Evolutionary conservation across 2,888 invertebrate species (phyloP).

Genomic region (Eustalomyia histrio): DNA sequence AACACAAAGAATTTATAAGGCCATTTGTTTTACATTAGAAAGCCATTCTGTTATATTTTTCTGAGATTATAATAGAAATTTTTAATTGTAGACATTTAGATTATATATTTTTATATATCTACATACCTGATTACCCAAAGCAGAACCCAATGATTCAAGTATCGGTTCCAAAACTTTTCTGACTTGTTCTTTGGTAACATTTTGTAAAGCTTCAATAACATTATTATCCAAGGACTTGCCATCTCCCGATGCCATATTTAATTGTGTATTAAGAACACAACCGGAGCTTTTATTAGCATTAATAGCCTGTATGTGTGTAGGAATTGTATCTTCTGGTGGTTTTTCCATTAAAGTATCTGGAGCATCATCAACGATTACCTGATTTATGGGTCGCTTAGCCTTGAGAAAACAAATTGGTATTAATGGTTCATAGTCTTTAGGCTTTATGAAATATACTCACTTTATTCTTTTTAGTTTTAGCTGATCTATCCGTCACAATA

Average conservation of each 20-base stretch:
- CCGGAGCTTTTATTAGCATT: conserved; percentile 10
- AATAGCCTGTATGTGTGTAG: conserved; percentile 65
- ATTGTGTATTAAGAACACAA: background rate
- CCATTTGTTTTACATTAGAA: background rate
- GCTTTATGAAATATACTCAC: background rate
- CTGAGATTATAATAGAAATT: background rate
- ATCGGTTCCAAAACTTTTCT: conserved; percentile 73
- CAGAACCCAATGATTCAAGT: conserved; percentile 68
- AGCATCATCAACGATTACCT: background rate
- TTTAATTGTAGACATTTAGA: background rate
- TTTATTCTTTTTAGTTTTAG: background rate
- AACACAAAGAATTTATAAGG: background rate
- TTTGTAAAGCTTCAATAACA: conserved; percentile 72
- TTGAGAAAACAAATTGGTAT: background rate
- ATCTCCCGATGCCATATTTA: conserved; percentile 6
- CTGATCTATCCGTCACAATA: conserved; percentile 13
- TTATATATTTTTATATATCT: background rate
- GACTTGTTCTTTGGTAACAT: conserved; percentile 73
- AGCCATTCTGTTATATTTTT: background rate
- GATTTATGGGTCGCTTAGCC: conserved; percentile 15
- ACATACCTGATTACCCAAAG: conserved; percentile 66
- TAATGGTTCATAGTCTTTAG: no score
- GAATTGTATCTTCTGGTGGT: conserved; percentile 52
- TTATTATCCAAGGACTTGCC: conserved; percentile 64
- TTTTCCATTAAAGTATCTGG: conserved; percentile 47